Base-by-base conservation (phyloP, 2,113 vertebrate genomes). In the Cranoglanis bouderius region DNA sequence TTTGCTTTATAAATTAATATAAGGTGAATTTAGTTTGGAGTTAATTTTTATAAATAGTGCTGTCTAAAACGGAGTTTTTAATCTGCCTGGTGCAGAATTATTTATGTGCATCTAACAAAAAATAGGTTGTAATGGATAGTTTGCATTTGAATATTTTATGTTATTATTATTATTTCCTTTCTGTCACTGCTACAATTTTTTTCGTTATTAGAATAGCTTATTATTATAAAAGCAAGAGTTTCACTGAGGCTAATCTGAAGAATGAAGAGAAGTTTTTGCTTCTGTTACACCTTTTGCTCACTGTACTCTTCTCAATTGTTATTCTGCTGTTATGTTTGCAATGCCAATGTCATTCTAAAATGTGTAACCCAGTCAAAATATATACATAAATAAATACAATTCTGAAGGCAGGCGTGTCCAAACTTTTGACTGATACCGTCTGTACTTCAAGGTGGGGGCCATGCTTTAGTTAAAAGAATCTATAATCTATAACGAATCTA, bases 401-500 rank as follows among this genome's bases (percentile, higher is more conserved):
- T 8, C 12, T n/a, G 32, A 32, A 67, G 63, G 29, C 12, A 19
- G 67, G 6, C 32, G 67, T 43, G 38, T 75, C 32, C 75, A 78
- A 49, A 24, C 75, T 29, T 78, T 16, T 78, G 29, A 51, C 29
- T 32, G 14, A 53, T 18, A 29, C 2, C 0, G 77, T 80, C 46
- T 53, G 29, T 18, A 63, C 16, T 72, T 35, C 49, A 83, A 85
- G 24, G 77, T 87, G 88, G 90, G 32, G 77, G 77, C 51, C 82
- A 82, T 90, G 85, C 53, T 89, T 53, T 75, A 74, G n/a, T 72
- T 40, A 87, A 84, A 49, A 55, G 21, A 19, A 80, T 82, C 67
- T 67, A 85, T 43, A 88, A 12, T 35, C 26, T 43, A 82, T 8
- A n/a, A 46, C 46, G 9, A 61, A 49, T 29, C 24, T 1, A 46